A percentile compares a stretch with the other conserved stretches of the same genome.
These are phyloP conservation scores for Conchocele bisecta DNA, from an alignment of 2,888 invertebrate species.

Conservation along the genomic window DNA sequence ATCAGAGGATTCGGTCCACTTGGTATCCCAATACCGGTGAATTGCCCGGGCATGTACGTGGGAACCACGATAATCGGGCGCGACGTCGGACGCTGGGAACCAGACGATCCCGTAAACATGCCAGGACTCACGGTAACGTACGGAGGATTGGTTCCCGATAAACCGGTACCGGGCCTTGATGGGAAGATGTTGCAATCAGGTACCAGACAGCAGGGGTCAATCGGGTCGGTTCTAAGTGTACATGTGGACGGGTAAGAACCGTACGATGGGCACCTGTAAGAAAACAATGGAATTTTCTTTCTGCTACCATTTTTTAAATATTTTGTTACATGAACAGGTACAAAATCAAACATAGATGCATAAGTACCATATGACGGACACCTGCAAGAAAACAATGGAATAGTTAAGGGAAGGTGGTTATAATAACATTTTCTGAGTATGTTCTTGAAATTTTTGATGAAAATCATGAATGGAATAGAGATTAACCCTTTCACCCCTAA, in stretches of 20 bases:
- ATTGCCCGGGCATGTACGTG: constrained; percentile 56
- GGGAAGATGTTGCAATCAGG: constrained; percentile 63
- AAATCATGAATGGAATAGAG: too few species aligned
- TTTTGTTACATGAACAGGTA: too few species aligned
- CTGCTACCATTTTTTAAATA: too few species aligned
- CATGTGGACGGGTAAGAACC: constrained; percentile 61
- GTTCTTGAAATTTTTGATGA: too few species aligned
- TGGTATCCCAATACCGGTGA: constrained; percentile 52
- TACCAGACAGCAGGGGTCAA: constrained; percentile 68
- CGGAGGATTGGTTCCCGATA: constrained; percentile 35
- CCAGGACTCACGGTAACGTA: constrained; percentile 35
- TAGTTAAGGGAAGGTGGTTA: too few species aligned
- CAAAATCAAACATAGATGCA: too few species aligned
- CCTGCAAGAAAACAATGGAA: too few species aligned
- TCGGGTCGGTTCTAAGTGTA: constrained; percentile 65
- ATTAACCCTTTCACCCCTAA: too few species aligned
- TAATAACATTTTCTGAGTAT: too few species aligned
- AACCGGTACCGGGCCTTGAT: constrained; percentile 37
- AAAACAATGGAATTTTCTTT: too few species aligned
- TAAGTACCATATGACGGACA: too few species aligned
- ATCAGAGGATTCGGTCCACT: constrained; percentile 30
- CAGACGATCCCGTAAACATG: constrained; percentile 32
- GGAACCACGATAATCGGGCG: constrained; percentile 45
- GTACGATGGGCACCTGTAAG: constrained; percentile 66
- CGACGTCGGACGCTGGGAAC: constrained; percentile 30